Percentiles rank a stretch among this genome's conserved stretches.
Conservation (phyloP, 1,140 invertebrate genomes). For the Caenorhabditis brenneri region DNA sequence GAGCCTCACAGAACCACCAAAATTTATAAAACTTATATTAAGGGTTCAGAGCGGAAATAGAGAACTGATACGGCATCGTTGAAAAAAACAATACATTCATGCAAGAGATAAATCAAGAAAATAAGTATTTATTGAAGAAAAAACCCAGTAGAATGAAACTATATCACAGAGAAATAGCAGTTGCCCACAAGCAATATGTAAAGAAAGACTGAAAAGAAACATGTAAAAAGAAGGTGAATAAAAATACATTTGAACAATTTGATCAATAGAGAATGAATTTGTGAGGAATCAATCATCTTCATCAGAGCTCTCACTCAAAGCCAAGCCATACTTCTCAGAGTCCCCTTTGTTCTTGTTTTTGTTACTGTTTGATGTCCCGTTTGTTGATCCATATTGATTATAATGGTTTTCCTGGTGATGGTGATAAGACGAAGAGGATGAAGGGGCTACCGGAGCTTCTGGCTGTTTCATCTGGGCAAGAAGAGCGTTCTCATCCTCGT, state of each 20-base stretch:
- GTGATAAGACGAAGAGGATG: not conserved
- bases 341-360: not conserved
- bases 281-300: not conserved
- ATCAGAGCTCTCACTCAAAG: conserved; percentile 1
- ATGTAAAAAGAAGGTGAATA: not conserved
- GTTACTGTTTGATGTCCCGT: not conserved
- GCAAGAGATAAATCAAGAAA: too few relatives aligned
- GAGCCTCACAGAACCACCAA: not conserved
- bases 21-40: not conserved
- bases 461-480: not conserved
- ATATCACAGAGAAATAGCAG: not conserved
- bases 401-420: not conserved
- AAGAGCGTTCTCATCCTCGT: not conserved
- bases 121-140: too few relatives aligned
- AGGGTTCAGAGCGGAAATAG: too few relatives aligned
- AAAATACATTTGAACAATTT: not conserved
- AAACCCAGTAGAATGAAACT: not conserved
- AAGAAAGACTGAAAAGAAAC: not conserved
- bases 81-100: too few relatives aligned
- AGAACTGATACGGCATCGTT: too few relatives aligned
- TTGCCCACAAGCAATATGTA: not conserved
- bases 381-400: not conserved
- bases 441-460: not conserved
- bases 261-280: not conserved
- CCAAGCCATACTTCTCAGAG: not conserved